Evolutionary conservation across 2,797 vertebrate species (phyloP), one percentile per base, ranked within the genome.

Genomic region (Eulemur mongoz): DNA sequence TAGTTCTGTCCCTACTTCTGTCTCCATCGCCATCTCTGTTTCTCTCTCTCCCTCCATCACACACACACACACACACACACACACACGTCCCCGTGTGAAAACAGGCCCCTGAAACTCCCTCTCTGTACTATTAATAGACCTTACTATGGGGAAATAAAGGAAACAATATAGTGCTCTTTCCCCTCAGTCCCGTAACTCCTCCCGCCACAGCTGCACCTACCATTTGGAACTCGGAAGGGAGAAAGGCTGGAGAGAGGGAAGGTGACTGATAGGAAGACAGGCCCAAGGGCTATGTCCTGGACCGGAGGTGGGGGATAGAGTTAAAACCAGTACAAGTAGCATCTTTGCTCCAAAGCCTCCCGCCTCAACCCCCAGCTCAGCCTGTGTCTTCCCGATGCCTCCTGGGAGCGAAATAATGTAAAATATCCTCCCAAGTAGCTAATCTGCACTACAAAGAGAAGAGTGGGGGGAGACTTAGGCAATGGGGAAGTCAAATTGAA

Each of bases 401-500:
- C 93, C 97, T 40, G 69, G 81, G 81, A 95, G 83, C 38, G 94
- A 96, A 96, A 87, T 96, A 92, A 93, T 93, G 84, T 80, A 81
- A 96, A 96, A 92, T 72, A 93, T 45, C 73, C 88, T 96, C 93
- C 45, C 40, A 88, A 81, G 88, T 38, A 70, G 63, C 90, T 97
- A 80, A 96, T 97, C 93, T 96, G 95, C 95, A 97, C 93, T 97
- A 95, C 96, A 97, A 97, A 97, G 93, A 86, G 65, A 96, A 96
- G 78, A n/a, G 73, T 32, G 63, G 52, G 78, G 61, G 63, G 69
- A 95, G 70, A 92, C 78, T 67, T 23, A 9, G 35, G 78, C 97
- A 91, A 82, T 35, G 61, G 70, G 92, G 85, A 92, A 95, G 90
- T 95, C 81, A 94, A 97, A 97, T 89, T 93, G 95, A 96, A 97